A percentile compares a stretch with the other conserved stretches of the same genome.
Conservation (phyloP, 1,140 invertebrate species). For the Ptiloglossa arizonensis region DNA sequence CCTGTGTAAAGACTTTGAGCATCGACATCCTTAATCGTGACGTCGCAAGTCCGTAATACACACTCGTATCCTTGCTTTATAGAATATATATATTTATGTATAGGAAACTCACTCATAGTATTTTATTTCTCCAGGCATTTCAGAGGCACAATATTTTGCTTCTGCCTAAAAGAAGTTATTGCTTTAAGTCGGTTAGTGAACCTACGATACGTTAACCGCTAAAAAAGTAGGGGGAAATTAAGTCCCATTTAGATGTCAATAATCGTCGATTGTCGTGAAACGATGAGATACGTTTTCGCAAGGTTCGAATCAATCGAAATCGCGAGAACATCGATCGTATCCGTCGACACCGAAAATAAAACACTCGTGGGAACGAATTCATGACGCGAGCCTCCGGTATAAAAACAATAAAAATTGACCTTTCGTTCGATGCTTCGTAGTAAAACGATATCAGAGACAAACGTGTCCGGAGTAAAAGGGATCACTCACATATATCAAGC, state of each 20-base stretch:
- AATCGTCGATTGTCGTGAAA: neutral
- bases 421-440: neutral
- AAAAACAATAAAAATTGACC: neutral
- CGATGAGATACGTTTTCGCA: neutral
- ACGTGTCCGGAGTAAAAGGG: slow-evolving; percentile 19
- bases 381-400: neutral
- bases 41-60: neutral
- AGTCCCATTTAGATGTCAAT: no score
- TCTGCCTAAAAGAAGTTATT: slow-evolving; percentile 74
- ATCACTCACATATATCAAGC: slow-evolving; percentile 77
- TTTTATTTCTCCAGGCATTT: slow-evolving; percentile 78
- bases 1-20: neutral
- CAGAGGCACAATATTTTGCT: slow-evolving; percentile 81
- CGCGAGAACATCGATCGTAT: neutral
- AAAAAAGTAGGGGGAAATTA: neutral
- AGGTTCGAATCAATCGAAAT: neutral
- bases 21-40: neutral
- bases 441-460: neutral
- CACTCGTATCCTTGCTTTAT: neutral
- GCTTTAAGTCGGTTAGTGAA: neutral
- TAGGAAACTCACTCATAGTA: slow-evolving; percentile 77
- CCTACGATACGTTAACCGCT: neutral
- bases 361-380: neutral
- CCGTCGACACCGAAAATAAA: neutral
- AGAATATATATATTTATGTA: slow-evolving; percentile 40